These are phyloP conservation scores for Tenodera sinensis DNA, from an alignment of 2,888 invertebrate species.

Conservation along the genomic window DNA sequence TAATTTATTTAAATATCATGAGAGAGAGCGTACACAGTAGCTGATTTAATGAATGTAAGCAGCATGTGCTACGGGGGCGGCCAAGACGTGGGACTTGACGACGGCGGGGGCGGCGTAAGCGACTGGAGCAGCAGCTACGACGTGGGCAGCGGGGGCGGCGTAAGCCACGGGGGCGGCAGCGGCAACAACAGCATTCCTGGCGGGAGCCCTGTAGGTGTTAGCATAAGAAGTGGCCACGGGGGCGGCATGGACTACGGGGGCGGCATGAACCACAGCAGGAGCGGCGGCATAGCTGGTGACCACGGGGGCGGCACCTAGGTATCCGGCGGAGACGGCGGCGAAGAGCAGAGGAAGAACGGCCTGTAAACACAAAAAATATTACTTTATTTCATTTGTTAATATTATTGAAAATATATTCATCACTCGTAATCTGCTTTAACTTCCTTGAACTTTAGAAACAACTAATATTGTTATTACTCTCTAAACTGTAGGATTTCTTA, in stretches of 20 bases:
- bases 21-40: neutral
- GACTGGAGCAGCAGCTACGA: neutral
- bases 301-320: conserved; percentile 38
- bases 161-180: conserved; percentile 33
- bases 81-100: neutral
- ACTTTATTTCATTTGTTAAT: too few species aligned
- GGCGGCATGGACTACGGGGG: conserved; percentile 11
- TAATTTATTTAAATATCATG: neutral
- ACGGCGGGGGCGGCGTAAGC: neutral
- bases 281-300: conserved; percentile 44
- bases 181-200: neutral
- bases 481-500: too few species aligned
- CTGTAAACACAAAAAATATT: neutral
- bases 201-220: too few species aligned
- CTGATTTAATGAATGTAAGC: neutral
- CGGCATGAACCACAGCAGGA: conserved; percentile 42
- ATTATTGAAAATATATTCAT: too few species aligned
- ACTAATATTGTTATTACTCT: too few species aligned
- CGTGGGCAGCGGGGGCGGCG: neutral
- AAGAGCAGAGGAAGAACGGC: conserved; percentile 19
- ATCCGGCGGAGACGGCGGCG: too few species aligned
- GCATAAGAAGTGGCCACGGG: too few species aligned
- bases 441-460: too few species aligned
- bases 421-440: too few species aligned
- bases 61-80: neutral